Conservation (phyloP, 2,113 vertebrate species). For the Amazona guildingii region DNA sequence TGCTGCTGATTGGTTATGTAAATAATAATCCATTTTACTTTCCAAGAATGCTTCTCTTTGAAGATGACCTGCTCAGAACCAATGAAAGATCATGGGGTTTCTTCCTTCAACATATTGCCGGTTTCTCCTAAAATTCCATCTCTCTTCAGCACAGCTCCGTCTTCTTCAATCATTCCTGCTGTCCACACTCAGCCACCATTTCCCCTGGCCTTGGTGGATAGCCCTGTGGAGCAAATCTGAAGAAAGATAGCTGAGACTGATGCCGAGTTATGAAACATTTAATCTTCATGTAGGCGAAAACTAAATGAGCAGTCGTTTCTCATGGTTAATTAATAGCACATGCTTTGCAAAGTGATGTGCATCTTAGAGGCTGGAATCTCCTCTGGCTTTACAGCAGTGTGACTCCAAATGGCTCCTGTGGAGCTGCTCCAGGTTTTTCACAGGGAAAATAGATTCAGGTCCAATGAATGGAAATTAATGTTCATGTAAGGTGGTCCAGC, state of each 20-base stretch:
- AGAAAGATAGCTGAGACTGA: background rate
- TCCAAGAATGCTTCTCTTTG: background rate
- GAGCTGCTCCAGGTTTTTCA: background rate
- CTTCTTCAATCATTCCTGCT: background rate
- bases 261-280: background rate
- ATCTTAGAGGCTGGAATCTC: background rate
- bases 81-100: background rate
- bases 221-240: background rate
- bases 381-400: background rate
- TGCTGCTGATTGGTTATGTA: background rate
- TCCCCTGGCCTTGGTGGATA: background rate
- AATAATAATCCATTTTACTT: background rate
- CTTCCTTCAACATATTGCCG: background rate
- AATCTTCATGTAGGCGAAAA: slow-evolving; percentile 1
- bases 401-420: background rate
- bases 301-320: slow-evolving; percentile 28
- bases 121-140: background rate
- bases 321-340: slow-evolving; percentile 19
- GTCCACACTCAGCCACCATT: background rate
- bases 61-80: background rate
- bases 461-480: slow-evolving; percentile 32
- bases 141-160: background rate
- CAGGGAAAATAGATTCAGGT: slow-evolving; percentile 12
- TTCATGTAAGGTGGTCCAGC: slow-evolving; percentile 50
- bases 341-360: background rate